Evolutionary conservation across 2,888 invertebrate species (phyloP).

Genomic region (Rhodophaea formosa): DNA sequence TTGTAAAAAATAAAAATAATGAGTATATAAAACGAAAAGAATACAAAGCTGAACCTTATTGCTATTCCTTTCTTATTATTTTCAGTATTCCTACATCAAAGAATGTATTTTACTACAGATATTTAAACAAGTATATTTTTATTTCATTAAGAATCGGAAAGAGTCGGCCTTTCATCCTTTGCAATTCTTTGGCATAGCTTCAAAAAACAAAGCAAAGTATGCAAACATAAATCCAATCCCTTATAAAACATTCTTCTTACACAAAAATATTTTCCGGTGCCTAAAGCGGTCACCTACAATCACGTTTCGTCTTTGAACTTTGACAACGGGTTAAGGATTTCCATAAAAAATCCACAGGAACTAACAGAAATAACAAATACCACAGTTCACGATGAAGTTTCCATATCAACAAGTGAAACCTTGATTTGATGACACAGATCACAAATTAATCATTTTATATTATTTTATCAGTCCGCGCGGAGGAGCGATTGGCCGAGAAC

Average conservation of each 20-base stretch:
- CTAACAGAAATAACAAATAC: constrained; percentile 27
- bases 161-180: neutral
- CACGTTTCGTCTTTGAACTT: constrained; percentile 17
- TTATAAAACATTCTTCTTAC: constrained; percentile 3
- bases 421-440: constrained; percentile 50
- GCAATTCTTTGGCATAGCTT: neutral
- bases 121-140: neutral
- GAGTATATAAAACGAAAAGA: too few species aligned
- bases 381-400: constrained; percentile 27
- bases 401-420: constrained; percentile 50
- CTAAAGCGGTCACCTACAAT: constrained; percentile 15
- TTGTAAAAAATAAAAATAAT: too few species aligned
- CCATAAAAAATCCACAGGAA: constrained; percentile 23
- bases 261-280: constrained; percentile 7
- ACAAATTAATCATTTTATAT: constrained; percentile 50
- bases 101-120: too few species aligned
- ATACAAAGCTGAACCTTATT: too few species aligned
- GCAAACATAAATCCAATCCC: constrained; percentile 8
- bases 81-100: too few species aligned
- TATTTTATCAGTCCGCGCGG: constrained; percentile 49
- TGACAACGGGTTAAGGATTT: constrained; percentile 16
- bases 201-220: neutral
- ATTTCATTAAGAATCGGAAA: neutral
- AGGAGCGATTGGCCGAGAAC: constrained; percentile 26
- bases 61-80: too few species aligned